These are phyloP conservation scores for Sarcophaga carnaria DNA, from an alignment of 2,888 invertebrate genomes.

Conservation along the genomic window DNA sequence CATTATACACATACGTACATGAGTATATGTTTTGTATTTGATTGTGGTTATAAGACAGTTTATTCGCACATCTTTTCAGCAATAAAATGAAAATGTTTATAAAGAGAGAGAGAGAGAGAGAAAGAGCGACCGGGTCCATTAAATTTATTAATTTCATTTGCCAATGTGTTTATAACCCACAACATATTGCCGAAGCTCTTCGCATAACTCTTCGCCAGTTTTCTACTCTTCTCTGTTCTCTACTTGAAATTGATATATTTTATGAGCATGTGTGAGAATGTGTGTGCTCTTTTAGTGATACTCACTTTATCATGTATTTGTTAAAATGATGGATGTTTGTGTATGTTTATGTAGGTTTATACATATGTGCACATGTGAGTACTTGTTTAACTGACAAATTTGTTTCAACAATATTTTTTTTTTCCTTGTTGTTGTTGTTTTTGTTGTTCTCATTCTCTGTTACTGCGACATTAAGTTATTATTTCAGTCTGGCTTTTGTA, in stretches of 20 bases:
- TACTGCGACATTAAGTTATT: conserved; percentile 7
- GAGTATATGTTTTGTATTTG: neutral
- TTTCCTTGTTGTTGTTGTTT: too few relatives aligned
- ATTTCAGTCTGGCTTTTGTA: neutral
- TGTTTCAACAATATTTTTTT: conserved; percentile 20
- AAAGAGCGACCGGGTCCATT: conserved; percentile 38
- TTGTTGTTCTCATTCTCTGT: neutral
- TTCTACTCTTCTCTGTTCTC: neutral
- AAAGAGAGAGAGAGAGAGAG: conserved; percentile 5
- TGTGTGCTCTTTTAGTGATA: too few relatives aligned
- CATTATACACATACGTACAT: neutral
- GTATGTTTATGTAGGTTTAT: neutral
- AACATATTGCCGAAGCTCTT: conserved; percentile 24
- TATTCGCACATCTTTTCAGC: neutral
- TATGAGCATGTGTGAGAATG: too few relatives aligned
- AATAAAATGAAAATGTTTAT: conserved; percentile 20
- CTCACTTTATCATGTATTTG: conserved; percentile 1
- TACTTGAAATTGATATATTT: neutral
- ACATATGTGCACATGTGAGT: neutral
- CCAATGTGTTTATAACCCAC: conserved; percentile 51
- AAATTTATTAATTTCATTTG: conserved; percentile 68
- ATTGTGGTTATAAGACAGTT: neutral
- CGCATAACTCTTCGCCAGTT: neutral
- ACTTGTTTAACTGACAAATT: conserved; percentile 7
- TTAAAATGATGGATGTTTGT: neutral